Evolutionary conservation across 2,113 vertebrate species (phyloP).

Genomic region (Myotis brandtii): DNA sequence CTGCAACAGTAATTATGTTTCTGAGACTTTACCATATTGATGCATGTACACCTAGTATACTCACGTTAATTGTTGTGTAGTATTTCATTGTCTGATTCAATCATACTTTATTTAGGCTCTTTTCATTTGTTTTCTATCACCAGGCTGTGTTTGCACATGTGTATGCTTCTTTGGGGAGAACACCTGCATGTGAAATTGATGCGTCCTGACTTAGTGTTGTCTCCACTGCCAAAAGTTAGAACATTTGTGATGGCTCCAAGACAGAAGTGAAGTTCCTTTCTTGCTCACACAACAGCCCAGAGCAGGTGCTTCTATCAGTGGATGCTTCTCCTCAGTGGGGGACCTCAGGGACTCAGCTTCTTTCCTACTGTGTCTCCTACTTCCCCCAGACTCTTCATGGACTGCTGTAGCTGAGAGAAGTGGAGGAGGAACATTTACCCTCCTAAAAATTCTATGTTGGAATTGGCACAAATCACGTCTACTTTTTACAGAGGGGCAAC

Average conservation of each 20-base stretch:
- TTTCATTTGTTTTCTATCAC: background rate
- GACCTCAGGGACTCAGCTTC: background rate
- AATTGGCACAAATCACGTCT: background rate
- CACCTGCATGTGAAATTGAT: background rate
- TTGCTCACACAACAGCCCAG: background rate
- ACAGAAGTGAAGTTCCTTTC: background rate
- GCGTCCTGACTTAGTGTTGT: background rate
- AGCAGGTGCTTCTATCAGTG: background rate
- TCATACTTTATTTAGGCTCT: background rate
- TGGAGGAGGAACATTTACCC: background rate
- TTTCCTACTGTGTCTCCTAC: background rate
- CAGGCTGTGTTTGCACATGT: background rate
- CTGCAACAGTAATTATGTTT: background rate
- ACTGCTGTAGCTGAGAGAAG: background rate
- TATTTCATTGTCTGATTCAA: background rate
- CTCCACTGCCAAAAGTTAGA: background rate
- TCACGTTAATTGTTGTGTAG: background rate
- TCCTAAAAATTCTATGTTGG: background rate
- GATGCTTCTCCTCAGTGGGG: background rate
- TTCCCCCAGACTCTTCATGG: background rate
- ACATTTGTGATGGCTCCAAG: background rate
- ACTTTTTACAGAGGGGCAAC: background rate
- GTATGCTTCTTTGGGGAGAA: background rate
- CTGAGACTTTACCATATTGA: background rate
- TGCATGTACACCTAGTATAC: background rate